Percentiles rank a stretch among this genome's conserved stretches.
phyloP scores from a whole-genome alignment of 1,140 invertebrate species.

The Procambarus clarkii region DNA sequence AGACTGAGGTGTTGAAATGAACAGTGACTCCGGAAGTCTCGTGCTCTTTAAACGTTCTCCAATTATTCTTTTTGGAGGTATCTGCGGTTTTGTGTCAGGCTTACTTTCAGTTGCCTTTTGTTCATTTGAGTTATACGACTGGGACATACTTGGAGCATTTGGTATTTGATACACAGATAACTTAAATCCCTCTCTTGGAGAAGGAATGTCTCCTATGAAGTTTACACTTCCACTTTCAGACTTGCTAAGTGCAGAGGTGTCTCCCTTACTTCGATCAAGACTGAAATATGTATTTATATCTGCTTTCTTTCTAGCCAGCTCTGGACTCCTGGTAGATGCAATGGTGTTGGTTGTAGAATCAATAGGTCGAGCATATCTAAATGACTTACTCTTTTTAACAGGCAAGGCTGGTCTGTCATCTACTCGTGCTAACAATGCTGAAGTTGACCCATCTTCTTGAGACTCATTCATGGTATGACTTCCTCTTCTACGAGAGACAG shows the following conservation, averaged over 20 bases:
- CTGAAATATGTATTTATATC: slow-evolving; percentile 72
- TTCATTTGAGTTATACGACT: slow-evolving; percentile 20
- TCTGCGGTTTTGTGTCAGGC: slow-evolving; percentile 44
- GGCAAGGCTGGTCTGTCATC: slow-evolving; percentile 70
- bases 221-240: slow-evolving; percentile 48
- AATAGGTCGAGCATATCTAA: slow-evolving; percentile 57
- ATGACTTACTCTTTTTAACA: slow-evolving; percentile 69
- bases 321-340: slow-evolving; percentile 55
- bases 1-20: slow-evolving; percentile 26
- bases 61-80: slow-evolving; percentile 69
- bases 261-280: slow-evolving; percentile 63
- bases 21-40: neutral
- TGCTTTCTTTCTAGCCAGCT: slow-evolving; percentile 50
- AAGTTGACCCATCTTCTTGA: slow-evolving; percentile 32
- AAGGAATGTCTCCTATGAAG: slow-evolving; percentile 63
- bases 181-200: slow-evolving; percentile 63
- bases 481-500: slow-evolving; percentile 29
- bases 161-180: slow-evolving; percentile 66
- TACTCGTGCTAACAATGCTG: slow-evolving; percentile 40
- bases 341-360: slow-evolving; percentile 46
- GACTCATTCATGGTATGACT: slow-evolving; percentile 18
- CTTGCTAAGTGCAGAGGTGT: slow-evolving; percentile 14
- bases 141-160: slow-evolving; percentile 4
- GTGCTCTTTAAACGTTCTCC: slow-evolving; percentile 47
- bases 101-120: slow-evolving; percentile 13